Evolutionary conservation across 2,888 invertebrate species (phyloP), one percentile per base, ranked within the genome.

Genomic region (Tenthredo mesomela): DNA sequence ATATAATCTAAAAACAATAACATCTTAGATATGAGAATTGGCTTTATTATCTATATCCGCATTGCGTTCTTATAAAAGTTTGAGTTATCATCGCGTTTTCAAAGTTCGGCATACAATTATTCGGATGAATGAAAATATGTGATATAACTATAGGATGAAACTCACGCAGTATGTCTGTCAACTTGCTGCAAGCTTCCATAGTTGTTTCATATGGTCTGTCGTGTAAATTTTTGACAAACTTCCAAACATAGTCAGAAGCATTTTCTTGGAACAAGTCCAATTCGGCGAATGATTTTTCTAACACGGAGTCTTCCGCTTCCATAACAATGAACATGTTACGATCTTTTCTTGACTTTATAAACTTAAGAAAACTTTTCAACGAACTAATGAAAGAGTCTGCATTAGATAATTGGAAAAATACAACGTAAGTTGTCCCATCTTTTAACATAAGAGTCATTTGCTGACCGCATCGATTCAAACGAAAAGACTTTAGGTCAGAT

Each of bases 241-340:
- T 94, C 96, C 96, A 96, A 0, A 96, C 95, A 50, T 95, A 95
- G 90, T 96, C 95, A 0, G 95, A 95, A 0, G 95, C 95, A 82
- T 95, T 95, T 89, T 97, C 97, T 25, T 95, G 95, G 91, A 97
- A 97, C 86, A 99, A 95, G 91, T 98, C 96, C 86, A 98, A 93
- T 89, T 98, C 98, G 4, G 97, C 97, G 91, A 99, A 98, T 0
- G 98, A 98, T 91, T 96, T 96, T 88, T 96, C 96, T 86, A 98
- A 92, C 40, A 96, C 97, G 12, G 95, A 95, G 0, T 93, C 93
- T 85, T 95, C 94, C 21, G 95, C 95, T 85, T 96, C 96, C 1
- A 96, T 94, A 1, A 98, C 96, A 21, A 97, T 93, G 91, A 95
- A 97, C 70, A 96, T 93, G 89, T 96, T 95, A 85, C 95, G 95